Evolutionary conservation across 2,888 invertebrate species (phyloP).

Genomic region (Cheilosia scutellata): DNA sequence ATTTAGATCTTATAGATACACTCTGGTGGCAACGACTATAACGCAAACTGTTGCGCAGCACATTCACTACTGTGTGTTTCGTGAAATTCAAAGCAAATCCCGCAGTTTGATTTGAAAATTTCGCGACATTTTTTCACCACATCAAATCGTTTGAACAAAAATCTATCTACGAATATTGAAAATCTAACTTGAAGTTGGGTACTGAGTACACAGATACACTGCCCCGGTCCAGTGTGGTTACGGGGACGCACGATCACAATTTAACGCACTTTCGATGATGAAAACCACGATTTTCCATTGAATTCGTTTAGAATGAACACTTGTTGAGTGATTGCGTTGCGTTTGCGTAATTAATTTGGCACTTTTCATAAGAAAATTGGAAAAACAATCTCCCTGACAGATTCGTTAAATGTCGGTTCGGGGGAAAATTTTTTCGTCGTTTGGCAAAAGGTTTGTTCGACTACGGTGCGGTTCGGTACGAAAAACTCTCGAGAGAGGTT

Average conservation of each 20-base stretch:
- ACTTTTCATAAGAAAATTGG: slow-evolving; percentile 66
- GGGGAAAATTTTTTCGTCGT: slow-evolving; percentile 75
- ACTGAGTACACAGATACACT: background rate
- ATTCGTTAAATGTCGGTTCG: slow-evolving; percentile 74
- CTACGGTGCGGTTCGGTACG: slow-evolving; percentile 60
- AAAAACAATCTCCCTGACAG: slow-evolving; percentile 72
- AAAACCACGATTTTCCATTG: slow-evolving; percentile 61
- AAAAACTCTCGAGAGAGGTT: slow-evolving; percentile 65
- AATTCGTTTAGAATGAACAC: slow-evolving; percentile 22
- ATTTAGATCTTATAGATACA: slow-evolving; percentile 10
- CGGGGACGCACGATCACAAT: slow-evolving; percentile 33
- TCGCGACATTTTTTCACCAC: slow-evolving; percentile 61
- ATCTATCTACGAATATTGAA: slow-evolving; percentile 10
- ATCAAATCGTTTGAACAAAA: background rate
- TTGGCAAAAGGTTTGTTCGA: slow-evolving; percentile 74
- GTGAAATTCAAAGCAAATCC: slow-evolving; percentile 18
- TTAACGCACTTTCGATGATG: slow-evolving; percentile 68
- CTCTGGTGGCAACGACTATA: background rate
- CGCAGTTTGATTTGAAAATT: slow-evolving; percentile 59
- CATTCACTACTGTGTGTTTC: slow-evolving; percentile 20
- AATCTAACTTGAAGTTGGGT: background rate
- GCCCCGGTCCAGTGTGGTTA: slow-evolving; percentile 10
- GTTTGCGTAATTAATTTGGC: slow-evolving; percentile 72
- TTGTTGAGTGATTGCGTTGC: slow-evolving; percentile 21
- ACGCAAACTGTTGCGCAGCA: slow-evolving; percentile 60